Percentiles rank a stretch among this genome's conserved stretches.
Conservation (phyloP, 2,113 vertebrate species). For the Struthidea cinerea region DNA sequence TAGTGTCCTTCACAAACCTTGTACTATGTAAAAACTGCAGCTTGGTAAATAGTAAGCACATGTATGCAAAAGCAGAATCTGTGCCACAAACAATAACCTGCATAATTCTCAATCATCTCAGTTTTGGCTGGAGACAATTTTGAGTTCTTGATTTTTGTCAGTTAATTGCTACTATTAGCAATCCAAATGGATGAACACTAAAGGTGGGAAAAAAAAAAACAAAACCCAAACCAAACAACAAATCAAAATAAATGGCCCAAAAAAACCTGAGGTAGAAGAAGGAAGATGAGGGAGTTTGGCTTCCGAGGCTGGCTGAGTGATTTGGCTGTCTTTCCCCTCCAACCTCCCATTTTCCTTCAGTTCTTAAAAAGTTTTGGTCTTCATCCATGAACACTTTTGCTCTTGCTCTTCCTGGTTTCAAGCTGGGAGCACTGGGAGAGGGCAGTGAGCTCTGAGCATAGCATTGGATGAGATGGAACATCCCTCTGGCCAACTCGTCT, state of each 20-base stretch:
- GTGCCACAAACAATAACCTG: neutral
- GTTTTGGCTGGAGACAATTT: neutral
- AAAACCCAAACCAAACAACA: neutral
- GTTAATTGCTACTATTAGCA: neutral
- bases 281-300: neutral
- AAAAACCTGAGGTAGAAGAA: neutral
- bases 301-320: neutral
- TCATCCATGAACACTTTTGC: neutral
- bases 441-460: neutral
- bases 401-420: neutral
- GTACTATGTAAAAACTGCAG: neutral
- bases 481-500: rapidly evolving
- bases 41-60: neutral
- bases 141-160: neutral
- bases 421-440: neutral
- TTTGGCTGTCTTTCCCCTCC: neutral
- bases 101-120: neutral
- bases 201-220: neutral
- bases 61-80: neutral
- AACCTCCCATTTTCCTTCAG: neutral
- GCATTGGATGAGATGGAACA: neutral
- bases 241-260: neutral
- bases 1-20: neutral
- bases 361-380: neutral
- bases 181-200: neutral